Evolutionary conservation across 2,888 invertebrate genomes (phyloP).

Genomic region (Spodoptera littoralis): DNA sequence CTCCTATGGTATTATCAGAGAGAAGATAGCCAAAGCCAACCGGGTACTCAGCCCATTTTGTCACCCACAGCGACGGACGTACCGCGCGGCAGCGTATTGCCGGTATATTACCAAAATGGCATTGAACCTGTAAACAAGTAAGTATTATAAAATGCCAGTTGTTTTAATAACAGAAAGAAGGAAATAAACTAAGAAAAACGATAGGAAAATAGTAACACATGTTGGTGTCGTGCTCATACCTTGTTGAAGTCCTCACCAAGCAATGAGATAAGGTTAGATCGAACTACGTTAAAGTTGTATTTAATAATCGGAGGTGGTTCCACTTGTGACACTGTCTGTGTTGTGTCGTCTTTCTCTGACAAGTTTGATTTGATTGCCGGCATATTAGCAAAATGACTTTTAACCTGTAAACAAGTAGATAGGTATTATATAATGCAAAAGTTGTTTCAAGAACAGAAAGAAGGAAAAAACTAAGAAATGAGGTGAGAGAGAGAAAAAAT

Average conservation of each 20-base stretch:
- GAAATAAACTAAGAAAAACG: no score
- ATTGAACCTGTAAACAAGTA: slow-evolving; percentile 76
- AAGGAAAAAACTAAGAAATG: no score
- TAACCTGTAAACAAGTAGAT: no score
- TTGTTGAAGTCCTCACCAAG: slow-evolving; percentile 64
- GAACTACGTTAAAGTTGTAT: slow-evolving; percentile 78
- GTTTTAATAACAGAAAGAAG: no score
- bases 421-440: no score
- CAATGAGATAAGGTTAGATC: slow-evolving; percentile 79
- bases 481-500: no score
- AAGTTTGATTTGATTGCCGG: no score
- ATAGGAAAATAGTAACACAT: no score
- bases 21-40: slow-evolving; percentile 99
- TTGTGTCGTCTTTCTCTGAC: no score
- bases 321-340: slow-evolving; percentile 41
- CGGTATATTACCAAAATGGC: slow-evolving; percentile 84
- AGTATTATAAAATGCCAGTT: no score
- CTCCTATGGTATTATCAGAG: slow-evolving; percentile 99
- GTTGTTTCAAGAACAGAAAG: no score
- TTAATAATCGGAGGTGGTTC: slow-evolving; percentile 75
- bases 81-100: slow-evolving; percentile 98
- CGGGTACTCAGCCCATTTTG: slow-evolving; percentile 99
- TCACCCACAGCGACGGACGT: slow-evolving; percentile 98
- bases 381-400: no score
- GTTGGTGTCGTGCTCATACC: slow-evolving; percentile 20